phyloP scores from a whole-genome alignment of 2,797 vertebrate genomes.

The Pogonophryne albipinna region DNA sequence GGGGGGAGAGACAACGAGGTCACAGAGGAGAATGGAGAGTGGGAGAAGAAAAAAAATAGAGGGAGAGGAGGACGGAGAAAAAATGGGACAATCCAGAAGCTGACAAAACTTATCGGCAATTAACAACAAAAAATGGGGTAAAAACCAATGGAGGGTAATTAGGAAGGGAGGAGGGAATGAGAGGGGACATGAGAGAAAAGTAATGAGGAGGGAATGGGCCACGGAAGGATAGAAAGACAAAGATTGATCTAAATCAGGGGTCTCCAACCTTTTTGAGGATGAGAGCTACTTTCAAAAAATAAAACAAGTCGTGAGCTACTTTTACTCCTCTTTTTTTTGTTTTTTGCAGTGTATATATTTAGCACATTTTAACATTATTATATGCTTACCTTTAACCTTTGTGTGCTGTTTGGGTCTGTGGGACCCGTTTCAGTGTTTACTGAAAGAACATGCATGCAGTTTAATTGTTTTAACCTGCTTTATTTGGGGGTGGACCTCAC shows the following conservation, averaged over 20 bases:
- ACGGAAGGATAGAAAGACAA: not conserved
- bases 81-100: conserved; percentile 42
- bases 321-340: no score
- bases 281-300: no score
- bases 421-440: no score
- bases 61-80: conserved; percentile 1
- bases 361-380: no score
- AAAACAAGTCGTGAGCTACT: no score
- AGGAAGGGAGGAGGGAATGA: conserved; percentile 43
- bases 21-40: conserved; percentile 39
- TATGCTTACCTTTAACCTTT: no score
- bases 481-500: no score
- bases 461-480: no score
- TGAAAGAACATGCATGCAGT: no score
- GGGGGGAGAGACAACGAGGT: conserved; percentile 50
- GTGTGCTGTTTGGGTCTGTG: no score
- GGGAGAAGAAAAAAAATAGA: conserved; percentile 31
- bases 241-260: conserved; percentile 61
- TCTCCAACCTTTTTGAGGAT: no score
- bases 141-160: conserved; percentile 53
- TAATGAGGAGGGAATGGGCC: conserved; percentile 41
- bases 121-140: conserved; percentile 21
- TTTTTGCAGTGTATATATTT: no score
- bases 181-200: conserved; percentile 28
- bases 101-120: conserved; percentile 62